Conservation (phyloP, 2,888 invertebrate genomes). For the Drosophila pegasa region DNA sequence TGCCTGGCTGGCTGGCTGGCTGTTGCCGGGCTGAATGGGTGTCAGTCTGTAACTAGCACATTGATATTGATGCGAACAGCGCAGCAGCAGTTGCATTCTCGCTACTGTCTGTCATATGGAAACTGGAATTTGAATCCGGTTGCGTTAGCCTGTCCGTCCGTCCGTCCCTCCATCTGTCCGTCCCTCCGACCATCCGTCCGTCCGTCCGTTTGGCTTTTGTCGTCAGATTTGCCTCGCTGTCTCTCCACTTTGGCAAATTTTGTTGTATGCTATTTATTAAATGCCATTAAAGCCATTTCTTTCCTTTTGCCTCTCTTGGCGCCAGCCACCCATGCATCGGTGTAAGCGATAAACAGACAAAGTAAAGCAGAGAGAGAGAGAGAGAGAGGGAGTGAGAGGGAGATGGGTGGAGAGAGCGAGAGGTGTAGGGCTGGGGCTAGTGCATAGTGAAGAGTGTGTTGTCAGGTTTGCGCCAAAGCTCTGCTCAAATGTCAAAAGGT, state of each 20-base stretch:
- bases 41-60: conserved; percentile 74
- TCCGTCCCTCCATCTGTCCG: background rate
- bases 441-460: conserved; percentile 41
- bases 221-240: background rate
- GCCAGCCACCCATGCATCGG: conserved; percentile 48
- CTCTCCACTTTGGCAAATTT: conserved; percentile 19
- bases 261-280: conserved; percentile 67
- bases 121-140: conserved; percentile 77
- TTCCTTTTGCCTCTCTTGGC: conserved; percentile 39
- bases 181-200: background rate
- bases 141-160: conserved; percentile 32
- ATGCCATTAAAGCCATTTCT: conserved; percentile 68
- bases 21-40: conserved; percentile 58
- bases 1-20: conserved; percentile 17
- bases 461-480: conserved; percentile 46
- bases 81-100: conserved; percentile 36
- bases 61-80: conserved; percentile 58
- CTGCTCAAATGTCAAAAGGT: conserved; percentile 73
- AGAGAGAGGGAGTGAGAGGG: background rate
- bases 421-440: background rate
- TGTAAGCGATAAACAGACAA: conserved; percentile 1
- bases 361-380: background rate
- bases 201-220: conserved; percentile 9
- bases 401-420: background rate
- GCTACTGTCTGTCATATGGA: conserved; percentile 40